Evolutionary conservation across 1,140 invertebrate species (phyloP).

Genomic region (Drosophila punjabiensis): DNA sequence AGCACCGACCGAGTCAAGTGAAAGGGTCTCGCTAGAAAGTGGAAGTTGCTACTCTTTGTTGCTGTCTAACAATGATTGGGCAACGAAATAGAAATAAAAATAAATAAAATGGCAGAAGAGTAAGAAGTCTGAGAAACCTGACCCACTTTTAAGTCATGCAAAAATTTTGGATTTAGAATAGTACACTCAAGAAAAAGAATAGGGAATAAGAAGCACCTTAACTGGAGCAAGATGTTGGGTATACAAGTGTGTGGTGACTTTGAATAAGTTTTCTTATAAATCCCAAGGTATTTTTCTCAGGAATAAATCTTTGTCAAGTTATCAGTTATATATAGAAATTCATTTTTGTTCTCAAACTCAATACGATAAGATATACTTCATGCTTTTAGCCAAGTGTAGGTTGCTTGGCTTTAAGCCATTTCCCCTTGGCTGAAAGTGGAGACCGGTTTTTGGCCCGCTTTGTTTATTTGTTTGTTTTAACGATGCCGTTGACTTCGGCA

Average conservation of each 20-base stretch:
- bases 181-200: conserved; percentile 18
- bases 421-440: conserved; percentile 44
- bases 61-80: conserved; percentile 47
- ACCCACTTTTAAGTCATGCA: conserved; percentile 68
- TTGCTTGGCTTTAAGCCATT: conserved; percentile 52
- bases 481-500: conserved; percentile 62
- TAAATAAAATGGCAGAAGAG: conserved; percentile 24
- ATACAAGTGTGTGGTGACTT: no score
- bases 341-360: neutral
- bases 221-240: no score
- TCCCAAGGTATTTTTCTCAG: neutral
- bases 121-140: conserved; percentile 35
- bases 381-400: conserved; percentile 31
- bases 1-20: conserved; percentile 60
- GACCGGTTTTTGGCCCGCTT: conserved; percentile 44
- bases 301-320: neutral
- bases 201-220: neutral
- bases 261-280: neutral
- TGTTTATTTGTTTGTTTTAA: conserved; percentile 68
- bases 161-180: conserved; percentile 38
- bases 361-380: neutral
- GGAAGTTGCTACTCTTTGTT: conserved; percentile 55
- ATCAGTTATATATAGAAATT: neutral
- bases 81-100: conserved; percentile 30
- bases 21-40: conserved; percentile 78